Evolutionary conservation across 2,888 invertebrate species (phyloP), one percentile per base, ranked within the genome.

Genomic region (Rhynchonema sp.): DNA sequence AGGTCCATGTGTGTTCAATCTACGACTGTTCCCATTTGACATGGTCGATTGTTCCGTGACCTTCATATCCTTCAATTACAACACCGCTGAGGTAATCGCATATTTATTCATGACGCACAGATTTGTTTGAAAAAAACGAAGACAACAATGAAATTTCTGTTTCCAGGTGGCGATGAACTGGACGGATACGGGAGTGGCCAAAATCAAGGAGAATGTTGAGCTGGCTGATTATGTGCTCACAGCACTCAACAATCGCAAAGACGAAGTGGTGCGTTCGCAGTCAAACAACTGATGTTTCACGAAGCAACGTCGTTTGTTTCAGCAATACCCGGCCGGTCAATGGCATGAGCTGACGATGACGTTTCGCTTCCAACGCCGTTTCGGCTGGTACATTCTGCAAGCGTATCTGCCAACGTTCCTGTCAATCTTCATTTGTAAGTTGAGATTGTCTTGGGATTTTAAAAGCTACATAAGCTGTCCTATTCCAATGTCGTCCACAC

Each of bases 391-490:
- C 64, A 67, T 69, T 59, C 65, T 71, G 56, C 71, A 71, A 62
- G 71, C 71, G 22, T 72, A 70, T 58, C 64, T 71, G 55, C 71
- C 71, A n/a, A 70, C 71, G n/a, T 71, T 70, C 63, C 65, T 71
- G 6, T 70, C 70, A 9, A 71, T 72, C 56, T 72, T 72, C 61
- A 72, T 72, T 59, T 56, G 55, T 55, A 22, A 9, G 55, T 55
- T 26, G 17, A 3, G n/a, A n/a, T n/a, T n/a, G n/a, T n/a, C n/a
- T n/a, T n/a, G n/a, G n/a, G n/a, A n/a, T n/a, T n/a, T n/a, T n/a
- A n/a, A n/a, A n/a, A n/a, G n/a, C n/a, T n/a, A n/a, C n/a, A n/a
- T n/a, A n/a, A n/a, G n/a, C n/a, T n/a, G n/a, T n/a, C n/a, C n/a
- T n/a, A n/a, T n/a, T n/a, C n/a, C n/a, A n/a, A n/a, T n/a, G n/a